Base-by-base conservation (phyloP, 2,888 invertebrate genomes). In the Platynereis dumerilii region DNA sequence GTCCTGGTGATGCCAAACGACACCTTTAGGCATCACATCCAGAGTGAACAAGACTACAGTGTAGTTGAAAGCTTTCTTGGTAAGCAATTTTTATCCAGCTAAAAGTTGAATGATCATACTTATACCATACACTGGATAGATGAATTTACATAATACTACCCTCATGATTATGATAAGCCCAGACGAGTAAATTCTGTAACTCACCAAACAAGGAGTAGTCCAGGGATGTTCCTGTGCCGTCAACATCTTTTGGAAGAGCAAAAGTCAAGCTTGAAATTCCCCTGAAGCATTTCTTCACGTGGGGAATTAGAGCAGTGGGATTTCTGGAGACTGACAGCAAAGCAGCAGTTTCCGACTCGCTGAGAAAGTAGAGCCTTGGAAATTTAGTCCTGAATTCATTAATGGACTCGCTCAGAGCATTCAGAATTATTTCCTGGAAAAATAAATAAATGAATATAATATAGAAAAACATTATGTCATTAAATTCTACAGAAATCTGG, bases 361-460 rank as follows among this genome's bases (percentile, higher is more conserved):
- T 80, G 68, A 82, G 76, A 73, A 82, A 82, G 69, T 80, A 82
- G 22, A 83, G 78, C 5, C 83, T 74, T 0, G 80, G 79, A 64
- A 82, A 82, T 66, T 76, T 75, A 26, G 67, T 69, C 27, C 82
- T 67, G 20, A 75, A 72, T 7, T 68, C 70, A 44, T 80, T 80
- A 65, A 81, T 69, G 26, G 76, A 61, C 1, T 55, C 56, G 22
- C 75, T 70, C 45, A 83, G 69, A 34, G 77, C 69, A 59, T 78
- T 78, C 64, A 82, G 65, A 24, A 82, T 76, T 60, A 76, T 77
- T 66, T 83, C 82, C 80, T 81, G 70, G 7, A 56, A 55, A 3
- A 24, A 15, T 22, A 54, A n/a, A 29, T 28, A 29, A 15, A 12
- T 26, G 34, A 39, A 27, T 7, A 2, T 22, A 28, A 42, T 58